Base-by-base conservation (phyloP, 2,888 invertebrate genomes). In the Lochmaea crataegi region DNA sequence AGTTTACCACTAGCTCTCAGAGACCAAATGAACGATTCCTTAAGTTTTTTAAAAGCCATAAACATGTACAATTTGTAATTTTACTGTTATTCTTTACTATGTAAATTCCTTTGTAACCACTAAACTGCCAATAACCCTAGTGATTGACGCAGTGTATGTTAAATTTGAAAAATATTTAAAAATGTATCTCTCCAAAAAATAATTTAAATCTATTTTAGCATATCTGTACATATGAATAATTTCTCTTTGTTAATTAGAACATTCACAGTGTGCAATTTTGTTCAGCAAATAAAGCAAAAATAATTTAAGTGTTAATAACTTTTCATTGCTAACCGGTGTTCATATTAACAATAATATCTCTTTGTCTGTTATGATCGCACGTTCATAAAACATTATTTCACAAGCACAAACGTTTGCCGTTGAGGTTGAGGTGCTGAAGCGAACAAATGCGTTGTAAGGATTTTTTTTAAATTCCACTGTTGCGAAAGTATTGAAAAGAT, bases 221-320 rank as follows among this genome's bases (percentile, higher is more conserved):
- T 32, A 32, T 5, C 42, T 4, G 12, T 42, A 42, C 2, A 12
- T 42, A 12, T 10, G 2, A 42, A 42, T 42, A 16, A 16, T 53
- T 53, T 18, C 53, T 53, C 53, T 53, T 53, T 53, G n/a, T 16
- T 9, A 53, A 53, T 53, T 18, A 53, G 7, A 16, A 16, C 7
- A 53, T 42, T 42, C 16, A 53, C 2, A 45, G 45, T 12, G 45
- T 53, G 53, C 16, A 18, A 53, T 53, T 53, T 18, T 53, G 53
- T 53, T 53, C 16, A 16, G 16, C 53, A 51, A 51, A 51, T 51
- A 51, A 51, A 51, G 51, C 51, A 53, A 53, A 18, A 53, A 18
- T 53, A 16, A 16, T 53, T 16, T 7, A n/a, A 51, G 16, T 53
- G 18, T 53, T 18, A 18, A 51, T 16, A 51, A 16, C 16, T 53